These are phyloP conservation scores for Acromyrmex echinatior DNA, from an alignment of 1,140 invertebrate species.

Conservation along the genomic window DNA sequence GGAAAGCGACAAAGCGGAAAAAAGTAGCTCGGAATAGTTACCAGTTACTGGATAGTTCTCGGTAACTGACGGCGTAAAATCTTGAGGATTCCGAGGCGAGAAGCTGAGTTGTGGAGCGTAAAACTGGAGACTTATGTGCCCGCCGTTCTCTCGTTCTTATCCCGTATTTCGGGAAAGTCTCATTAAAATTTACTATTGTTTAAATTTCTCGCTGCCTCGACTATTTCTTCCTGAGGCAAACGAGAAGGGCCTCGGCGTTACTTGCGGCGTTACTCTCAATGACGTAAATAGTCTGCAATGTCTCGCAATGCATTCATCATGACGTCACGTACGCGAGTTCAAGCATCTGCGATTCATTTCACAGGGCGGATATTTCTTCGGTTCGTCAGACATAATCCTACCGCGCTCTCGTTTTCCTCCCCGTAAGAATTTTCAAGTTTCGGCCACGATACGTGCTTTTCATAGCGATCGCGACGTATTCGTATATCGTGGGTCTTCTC, in stretches of 20 bases:
- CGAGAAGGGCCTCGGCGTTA: neutral
- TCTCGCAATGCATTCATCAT: neutral
- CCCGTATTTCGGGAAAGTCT: neutral
- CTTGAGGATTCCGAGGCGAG: neutral
- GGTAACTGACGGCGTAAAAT: conserved; percentile 8
- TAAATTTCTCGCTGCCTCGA: conserved; percentile 12
- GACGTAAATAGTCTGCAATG: conserved; percentile 28
- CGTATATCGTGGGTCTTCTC: neutral
- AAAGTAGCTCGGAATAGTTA: conserved; percentile 2
- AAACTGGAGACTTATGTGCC: neutral
- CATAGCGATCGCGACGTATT: neutral
- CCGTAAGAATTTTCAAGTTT: conserved; percentile 56
- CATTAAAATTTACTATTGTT: conserved; percentile 34
- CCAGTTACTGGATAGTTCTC: neutral
- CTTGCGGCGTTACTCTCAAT: conserved; percentile 10
- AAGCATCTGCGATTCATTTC: conserved; percentile 49
- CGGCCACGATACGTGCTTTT: conserved; percentile 29
- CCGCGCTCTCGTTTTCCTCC: neutral
- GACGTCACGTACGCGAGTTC: conserved; percentile 39
- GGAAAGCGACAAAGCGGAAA: neutral
- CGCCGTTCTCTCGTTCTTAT: neutral
- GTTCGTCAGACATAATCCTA: conserved; percentile 40
- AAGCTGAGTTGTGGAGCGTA: neutral
- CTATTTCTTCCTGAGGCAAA: neutral
- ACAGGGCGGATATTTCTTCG: conserved; percentile 29